Evolutionary conservation across 2,888 invertebrate genomes (phyloP).

Genomic region (Melieria picta): DNA sequence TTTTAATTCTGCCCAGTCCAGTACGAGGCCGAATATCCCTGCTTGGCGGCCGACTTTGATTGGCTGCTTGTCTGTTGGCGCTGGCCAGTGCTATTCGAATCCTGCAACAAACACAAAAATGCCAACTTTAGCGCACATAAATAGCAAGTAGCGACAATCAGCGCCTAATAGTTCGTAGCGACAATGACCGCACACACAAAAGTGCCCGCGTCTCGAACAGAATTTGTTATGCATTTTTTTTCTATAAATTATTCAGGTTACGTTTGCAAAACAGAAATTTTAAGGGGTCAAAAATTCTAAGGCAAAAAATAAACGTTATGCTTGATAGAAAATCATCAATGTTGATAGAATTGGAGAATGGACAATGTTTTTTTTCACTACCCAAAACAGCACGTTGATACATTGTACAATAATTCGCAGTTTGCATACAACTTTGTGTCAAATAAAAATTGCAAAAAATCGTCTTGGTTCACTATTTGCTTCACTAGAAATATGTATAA

Average conservation of each 20-base stretch:
- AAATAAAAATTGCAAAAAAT: neutral
- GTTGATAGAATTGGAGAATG: neutral
- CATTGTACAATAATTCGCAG: too few species aligned
- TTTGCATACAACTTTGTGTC: neutral
- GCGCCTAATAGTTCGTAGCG: too few species aligned
- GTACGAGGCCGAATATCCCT: slow-evolving; percentile 66
- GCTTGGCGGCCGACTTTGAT: slow-evolving; percentile 66
- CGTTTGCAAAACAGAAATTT: too few species aligned
- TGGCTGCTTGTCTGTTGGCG: slow-evolving; percentile 66
- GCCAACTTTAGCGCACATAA: too few species aligned
- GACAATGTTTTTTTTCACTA: neutral
- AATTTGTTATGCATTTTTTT: too few species aligned
- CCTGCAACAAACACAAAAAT: slow-evolving; percentile 53
- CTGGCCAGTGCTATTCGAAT: slow-evolving; percentile 67
- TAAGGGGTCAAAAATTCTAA: too few species aligned
- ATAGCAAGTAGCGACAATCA: too few species aligned
- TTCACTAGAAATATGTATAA: neutral
- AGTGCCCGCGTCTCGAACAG: too few species aligned
- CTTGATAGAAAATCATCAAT: slow-evolving; percentile 3
- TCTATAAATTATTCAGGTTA: too few species aligned
- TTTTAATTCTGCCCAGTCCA: slow-evolving; percentile 66
- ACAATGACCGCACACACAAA: too few species aligned
- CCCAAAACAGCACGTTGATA: too few species aligned
- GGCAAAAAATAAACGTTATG: neutral
- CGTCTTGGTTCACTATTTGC: neutral